Evolutionary conservation across 2,888 invertebrate genomes (phyloP), one percentile per base, ranked within the genome.

Genomic region (Microctonus aethiopoides): DNA sequence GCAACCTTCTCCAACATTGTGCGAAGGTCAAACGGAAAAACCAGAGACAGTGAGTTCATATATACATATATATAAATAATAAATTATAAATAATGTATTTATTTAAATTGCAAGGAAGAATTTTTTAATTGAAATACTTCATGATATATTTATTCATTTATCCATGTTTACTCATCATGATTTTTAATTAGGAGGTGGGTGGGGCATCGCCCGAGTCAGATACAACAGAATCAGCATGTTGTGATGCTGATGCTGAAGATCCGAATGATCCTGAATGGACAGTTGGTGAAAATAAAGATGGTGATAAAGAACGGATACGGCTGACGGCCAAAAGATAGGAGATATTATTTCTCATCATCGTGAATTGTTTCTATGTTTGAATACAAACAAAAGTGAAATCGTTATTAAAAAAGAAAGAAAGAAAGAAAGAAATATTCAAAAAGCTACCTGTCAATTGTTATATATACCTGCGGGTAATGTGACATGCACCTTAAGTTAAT

Each of bases 181-280:
- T 26, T 64, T 70, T 64, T 72, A 67, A 70, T 66, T 87, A 87
- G 84, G 89, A 88, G 76, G 88, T 88, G 67, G 89, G 89, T 65
- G 72, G 85, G 72, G 88, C 89, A 78, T 86, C 87, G 67, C 87
- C 87, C 20, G 84, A 86, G 87, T 87, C 87, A 71, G 87, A 87
- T 77, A 87, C 88, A 51, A 87, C 88, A 24, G 87, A 87, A 78
- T 91, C 91, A 26, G 90, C 90, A 64, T 88, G 89, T 64, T 91
- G 90, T 74, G 93, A 94, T 75, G 82, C 87, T 72, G 86, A 86
- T 54, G 86, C 84, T 71, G 94, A 94, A 83, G 95, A 95, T 87
- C 95, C 95, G 29, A 94, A 95, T 84, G 95, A 95, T 88, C 92
- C 92, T 6, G 95, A 95, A 83, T 95, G 95, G 95, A 91, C 91